These are phyloP conservation scores for Gallinago jamesoni DNA, from an alignment of 2,113 vertebrate species.

Conservation along the genomic window DNA sequence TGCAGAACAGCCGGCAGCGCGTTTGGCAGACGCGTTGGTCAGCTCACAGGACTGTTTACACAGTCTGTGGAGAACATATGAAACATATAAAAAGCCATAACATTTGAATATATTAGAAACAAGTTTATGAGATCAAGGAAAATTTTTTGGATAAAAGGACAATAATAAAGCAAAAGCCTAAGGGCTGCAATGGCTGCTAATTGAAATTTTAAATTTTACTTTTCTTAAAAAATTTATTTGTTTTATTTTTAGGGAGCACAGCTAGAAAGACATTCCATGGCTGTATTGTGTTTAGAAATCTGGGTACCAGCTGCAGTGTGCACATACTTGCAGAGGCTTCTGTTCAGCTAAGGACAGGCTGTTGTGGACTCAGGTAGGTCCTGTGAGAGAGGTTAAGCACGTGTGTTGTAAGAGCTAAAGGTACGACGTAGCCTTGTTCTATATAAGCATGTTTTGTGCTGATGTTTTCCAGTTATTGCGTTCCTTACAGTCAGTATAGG, in stretches of 20 bases:
- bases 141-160: not conserved
- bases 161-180: not conserved
- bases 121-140: not conserved
- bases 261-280: not conserved
- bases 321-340: not conserved
- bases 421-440: not conserved
- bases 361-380: conserved; percentile 13
- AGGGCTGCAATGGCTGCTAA: not conserved
- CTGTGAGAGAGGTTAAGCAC: conserved; percentile 7
- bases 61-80: not conserved
- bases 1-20: not conserved
- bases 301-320: not conserved
- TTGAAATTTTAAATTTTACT: not conserved
- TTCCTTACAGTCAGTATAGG: not conserved
- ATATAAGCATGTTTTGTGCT: conserved; percentile 47
- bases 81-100: not conserved
- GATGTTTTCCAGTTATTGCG: conserved; percentile 28
- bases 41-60: not conserved
- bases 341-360: not conserved
- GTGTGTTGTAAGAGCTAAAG: conserved; percentile 43
- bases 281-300: not conserved
- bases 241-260: not conserved
- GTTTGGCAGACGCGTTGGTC: not conserved
- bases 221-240: not conserved
- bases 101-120: not conserved